Evolutionary conservation across 2,113 vertebrate genomes (phyloP), one percentile per base, ranked within the genome.

Genomic region (Dromas ardeola): DNA sequence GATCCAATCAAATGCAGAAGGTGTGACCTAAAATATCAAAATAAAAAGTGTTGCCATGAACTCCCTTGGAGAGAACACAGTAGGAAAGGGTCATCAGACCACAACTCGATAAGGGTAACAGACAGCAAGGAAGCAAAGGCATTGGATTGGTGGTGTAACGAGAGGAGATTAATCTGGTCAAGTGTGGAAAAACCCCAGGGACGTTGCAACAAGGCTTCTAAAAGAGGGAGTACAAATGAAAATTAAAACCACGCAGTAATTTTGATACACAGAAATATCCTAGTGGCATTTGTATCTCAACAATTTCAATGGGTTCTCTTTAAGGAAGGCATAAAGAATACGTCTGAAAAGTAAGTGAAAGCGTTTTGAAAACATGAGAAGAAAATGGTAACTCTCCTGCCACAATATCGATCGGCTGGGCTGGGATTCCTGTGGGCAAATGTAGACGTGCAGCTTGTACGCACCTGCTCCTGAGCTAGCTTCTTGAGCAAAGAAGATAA

Each of bases 1-100:
- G 63, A 77, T 67, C 32, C 43, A 89, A 90, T 61, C 43, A 95
- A 71, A 90, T 79, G 69, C 50, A 89, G 84, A 95, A 88, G 29
- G 81, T 81, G 38, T 83, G 79, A 88, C 86, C 65, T 63, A 86
- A 94, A 96, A 86, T 84, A 94, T 21, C 25, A 93, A 67, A 94
- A 76, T 91, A 71, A 79, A 66, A 96, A 87, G 25, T 61, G 73
- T 58, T 83, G 66, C 27, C 47, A 84, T 45, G 61, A 94, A 43
- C 18, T 52, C 29, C 25, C 27, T 34, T 50, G 61, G 78, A 61
- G 23, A 92, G 10, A 81, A 79, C 2, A 1, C 61, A 74, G 63
- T 59, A 86, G 59, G 65, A 90, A 81, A 0, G 43, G 53, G 67
- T 55, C 77, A 74, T 61, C 47, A 88, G 49, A 95, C 30, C 61